A percentile compares a stretch with the other conserved stretches of the same genome.
phyloP scores from a whole-genome alignment of 2,797 vertebrate genomes.

The Aulostomus chinensis region DNA sequence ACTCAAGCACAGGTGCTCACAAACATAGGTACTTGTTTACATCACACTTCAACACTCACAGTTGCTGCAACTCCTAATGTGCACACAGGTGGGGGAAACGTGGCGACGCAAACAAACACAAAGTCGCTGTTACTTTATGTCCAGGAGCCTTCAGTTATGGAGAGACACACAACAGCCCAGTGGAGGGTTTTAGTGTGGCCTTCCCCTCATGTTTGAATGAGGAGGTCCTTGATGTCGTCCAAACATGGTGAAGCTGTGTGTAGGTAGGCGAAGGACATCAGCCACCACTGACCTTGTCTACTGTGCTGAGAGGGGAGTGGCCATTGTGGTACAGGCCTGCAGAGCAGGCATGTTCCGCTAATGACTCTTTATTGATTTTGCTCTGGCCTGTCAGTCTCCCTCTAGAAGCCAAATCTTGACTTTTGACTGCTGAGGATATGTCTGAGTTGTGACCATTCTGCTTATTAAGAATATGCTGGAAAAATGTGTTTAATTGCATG shows the following conservation, averaged over 20 bases:
- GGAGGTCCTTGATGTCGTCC: slow-evolving; percentile 59
- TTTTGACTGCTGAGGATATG: too few species aligned
- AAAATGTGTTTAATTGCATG: too few species aligned
- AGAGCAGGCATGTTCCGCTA: slow-evolving; percentile 40
- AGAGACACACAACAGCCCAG: neutral
- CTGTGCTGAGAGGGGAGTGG: slow-evolving; percentile 48
- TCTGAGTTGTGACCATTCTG: too few species aligned
- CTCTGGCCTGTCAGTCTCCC: neutral
- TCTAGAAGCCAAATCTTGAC: too few species aligned
- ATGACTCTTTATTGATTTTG: slow-evolving; percentile 71
- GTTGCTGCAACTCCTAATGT: slow-evolving; percentile 21
- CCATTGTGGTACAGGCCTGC: slow-evolving; percentile 39
- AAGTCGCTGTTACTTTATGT: too few species aligned
- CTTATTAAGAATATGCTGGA: neutral
- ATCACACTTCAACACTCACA: slow-evolving; percentile 30
- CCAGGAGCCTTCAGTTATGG: too few species aligned
- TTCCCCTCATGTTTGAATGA: slow-evolving; percentile 35
- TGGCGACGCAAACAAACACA: neutral
- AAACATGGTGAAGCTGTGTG: slow-evolving; percentile 34
- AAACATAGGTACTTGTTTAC: slow-evolving; percentile 30
- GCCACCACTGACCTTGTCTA: slow-evolving; percentile 67
- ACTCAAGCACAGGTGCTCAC: slow-evolving; percentile 23
- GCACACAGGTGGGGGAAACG: slow-evolving; percentile 26
- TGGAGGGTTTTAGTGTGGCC: slow-evolving; percentile 13
- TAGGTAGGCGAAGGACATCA: slow-evolving; percentile 62